Evolutionary conservation across 2,797 vertebrate genomes (phyloP).

Genomic region (Hippocampus kuda): DNA sequence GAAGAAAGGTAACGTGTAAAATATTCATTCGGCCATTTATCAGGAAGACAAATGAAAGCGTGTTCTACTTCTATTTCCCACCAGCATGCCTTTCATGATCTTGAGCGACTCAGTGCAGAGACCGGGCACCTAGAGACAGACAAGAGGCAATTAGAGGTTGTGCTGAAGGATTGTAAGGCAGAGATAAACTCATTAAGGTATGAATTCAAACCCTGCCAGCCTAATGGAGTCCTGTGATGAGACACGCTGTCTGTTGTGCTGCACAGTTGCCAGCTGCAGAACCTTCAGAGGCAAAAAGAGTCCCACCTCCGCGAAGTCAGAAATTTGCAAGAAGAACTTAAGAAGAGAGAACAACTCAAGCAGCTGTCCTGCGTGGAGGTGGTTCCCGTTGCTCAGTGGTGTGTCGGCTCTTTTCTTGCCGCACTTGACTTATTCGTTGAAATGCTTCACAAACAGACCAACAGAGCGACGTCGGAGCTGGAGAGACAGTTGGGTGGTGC

Average conservation of each 20-base stretch:
- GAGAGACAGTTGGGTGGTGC: conserved; percentile 62
- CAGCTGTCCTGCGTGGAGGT: conserved; percentile 17
- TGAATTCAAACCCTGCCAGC: conserved; percentile 3
- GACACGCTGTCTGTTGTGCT: conserved; percentile 3
- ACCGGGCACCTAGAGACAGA: conserved; percentile 46
- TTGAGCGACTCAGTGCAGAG: conserved; percentile 29
- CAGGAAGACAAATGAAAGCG: neutral
- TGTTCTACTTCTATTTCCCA: conserved; percentile 3
- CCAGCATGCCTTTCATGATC: conserved; percentile 54
- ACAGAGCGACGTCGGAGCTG: conserved; percentile 39
- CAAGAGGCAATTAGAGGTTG: conserved; percentile 29
- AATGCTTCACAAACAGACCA: conserved; percentile 20
- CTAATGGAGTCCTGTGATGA: neutral
- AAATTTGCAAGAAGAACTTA: conserved; percentile 37
- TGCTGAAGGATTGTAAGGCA: conserved; percentile 34
- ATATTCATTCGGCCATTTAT: neutral
- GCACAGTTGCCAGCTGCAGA: conserved; percentile 51
- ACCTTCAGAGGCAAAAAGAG: conserved; percentile 40
- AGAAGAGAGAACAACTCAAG: conserved; percentile 17
- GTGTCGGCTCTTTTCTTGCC: neutral
- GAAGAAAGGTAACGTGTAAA: conserved; percentile 47
- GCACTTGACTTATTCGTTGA: neutral
- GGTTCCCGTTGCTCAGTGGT: conserved; percentile 23
- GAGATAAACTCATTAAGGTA: conserved; percentile 55
- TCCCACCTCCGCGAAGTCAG: conserved; percentile 36